These are phyloP conservation scores for Anoncus sp. DNA, from an alignment of 2,888 invertebrate species.

Conservation along the genomic window DNA sequence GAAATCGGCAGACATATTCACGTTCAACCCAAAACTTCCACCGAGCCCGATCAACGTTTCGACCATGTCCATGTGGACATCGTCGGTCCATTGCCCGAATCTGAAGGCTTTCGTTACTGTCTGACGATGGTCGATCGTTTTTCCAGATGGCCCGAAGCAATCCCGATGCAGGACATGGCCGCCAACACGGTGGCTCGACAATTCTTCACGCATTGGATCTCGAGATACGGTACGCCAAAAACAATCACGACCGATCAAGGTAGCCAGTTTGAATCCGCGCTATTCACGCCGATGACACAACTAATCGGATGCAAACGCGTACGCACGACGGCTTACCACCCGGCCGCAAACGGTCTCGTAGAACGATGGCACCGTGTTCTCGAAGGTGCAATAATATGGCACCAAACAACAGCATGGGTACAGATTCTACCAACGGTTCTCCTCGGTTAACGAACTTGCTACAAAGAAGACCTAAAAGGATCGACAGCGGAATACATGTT, in stretches of 20 bases:
- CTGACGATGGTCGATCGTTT: slow-evolving; percentile 57
- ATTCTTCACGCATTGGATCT: slow-evolving; percentile 70
- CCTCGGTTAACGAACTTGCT: slow-evolving; percentile 72
- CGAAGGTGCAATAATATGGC: slow-evolving; percentile 77
- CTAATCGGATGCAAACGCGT: slow-evolving; percentile 55
- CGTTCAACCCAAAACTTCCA: slow-evolving; percentile 58
- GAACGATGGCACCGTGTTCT: slow-evolving; percentile 81
- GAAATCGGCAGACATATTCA: slow-evolving; percentile 72
- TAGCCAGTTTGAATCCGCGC: slow-evolving; percentile 66
- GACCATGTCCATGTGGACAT: slow-evolving; percentile 65
- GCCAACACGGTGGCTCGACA: slow-evolving; percentile 70
- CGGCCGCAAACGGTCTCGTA: slow-evolving; percentile 79
- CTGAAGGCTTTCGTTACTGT: slow-evolving; percentile 2
- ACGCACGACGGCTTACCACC: slow-evolving; percentile 75
- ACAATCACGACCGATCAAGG: slow-evolving; percentile 73
- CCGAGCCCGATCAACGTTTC: slow-evolving; percentile 62
- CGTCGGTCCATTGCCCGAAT: slow-evolving; percentile 10
- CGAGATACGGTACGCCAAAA: slow-evolving; percentile 71
- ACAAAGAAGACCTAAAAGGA: slow-evolving; percentile 7
- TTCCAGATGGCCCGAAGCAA: slow-evolving; percentile 69
- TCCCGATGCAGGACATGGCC: slow-evolving; percentile 71
- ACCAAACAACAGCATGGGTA: slow-evolving; percentile 56
- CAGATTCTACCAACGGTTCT: slow-evolving; percentile 64
- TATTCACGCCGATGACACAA: slow-evolving; percentile 60
- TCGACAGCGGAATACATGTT: slow-evolving; percentile 30